These are phyloP conservation scores for Varanus salvator DNA, from an alignment of 2,113 vertebrate genomes.

Conservation along the genomic window DNA sequence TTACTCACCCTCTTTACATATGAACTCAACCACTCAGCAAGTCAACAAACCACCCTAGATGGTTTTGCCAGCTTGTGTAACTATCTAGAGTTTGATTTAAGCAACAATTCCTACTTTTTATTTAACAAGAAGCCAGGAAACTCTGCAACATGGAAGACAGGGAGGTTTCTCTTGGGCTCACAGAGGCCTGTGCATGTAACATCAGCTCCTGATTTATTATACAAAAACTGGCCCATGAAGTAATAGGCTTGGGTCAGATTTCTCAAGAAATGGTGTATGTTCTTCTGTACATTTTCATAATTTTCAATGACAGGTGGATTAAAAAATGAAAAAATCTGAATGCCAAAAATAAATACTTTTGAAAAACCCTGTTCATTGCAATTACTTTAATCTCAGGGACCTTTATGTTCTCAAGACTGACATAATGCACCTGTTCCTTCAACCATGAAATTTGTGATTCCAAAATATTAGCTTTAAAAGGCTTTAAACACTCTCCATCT, in stretches of 20 bases:
- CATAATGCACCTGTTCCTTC: neutral
- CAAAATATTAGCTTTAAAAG: neutral
- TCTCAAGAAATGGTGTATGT: neutral
- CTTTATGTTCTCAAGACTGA: neutral
- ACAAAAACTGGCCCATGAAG: neutral
- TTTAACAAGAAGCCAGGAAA: too few species aligned
- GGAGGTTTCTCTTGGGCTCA: too few species aligned
- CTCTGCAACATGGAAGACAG: too few species aligned
- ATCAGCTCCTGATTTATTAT: too few species aligned
- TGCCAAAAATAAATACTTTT: neutral
- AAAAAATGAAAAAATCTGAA: neutral
- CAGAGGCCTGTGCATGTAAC: too few species aligned
- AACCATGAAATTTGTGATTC: neutral
- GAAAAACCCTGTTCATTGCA: neutral
- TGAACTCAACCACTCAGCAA: too few species aligned
- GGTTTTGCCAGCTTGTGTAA: too few species aligned
- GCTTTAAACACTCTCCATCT: neutral
- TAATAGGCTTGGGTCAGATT: neutral
- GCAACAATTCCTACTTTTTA: too few species aligned
- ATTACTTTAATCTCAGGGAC: neutral
- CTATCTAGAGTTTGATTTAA: too few species aligned
- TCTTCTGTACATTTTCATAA: neutral
- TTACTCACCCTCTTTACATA: too few species aligned
- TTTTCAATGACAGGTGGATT: neutral
- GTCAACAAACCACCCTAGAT: too few species aligned